Conservation (phyloP, 1,140 invertebrate genomes). For the Cherax quadricarinatus region DNA sequence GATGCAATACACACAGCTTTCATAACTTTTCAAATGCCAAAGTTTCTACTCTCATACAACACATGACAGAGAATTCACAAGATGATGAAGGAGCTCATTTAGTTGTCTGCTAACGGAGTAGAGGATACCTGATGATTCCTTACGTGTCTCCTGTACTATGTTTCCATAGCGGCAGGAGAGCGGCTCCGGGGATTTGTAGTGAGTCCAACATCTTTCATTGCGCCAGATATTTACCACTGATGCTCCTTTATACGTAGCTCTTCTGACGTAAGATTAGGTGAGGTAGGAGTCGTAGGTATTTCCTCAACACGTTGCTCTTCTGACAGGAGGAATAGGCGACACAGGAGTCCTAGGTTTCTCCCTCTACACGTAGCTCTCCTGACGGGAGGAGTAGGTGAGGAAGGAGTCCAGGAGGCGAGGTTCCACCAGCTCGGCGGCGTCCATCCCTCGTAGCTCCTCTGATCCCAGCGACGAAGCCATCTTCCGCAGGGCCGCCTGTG, state of each 20-base stretch:
- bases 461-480: slow-evolving; percentile 81
- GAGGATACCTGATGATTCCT: neutral
- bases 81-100: neutral
- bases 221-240: no score
- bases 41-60: neutral
- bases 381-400: slow-evolving; percentile 83
- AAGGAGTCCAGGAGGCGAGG: slow-evolving; percentile 84
- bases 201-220: no score
- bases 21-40: no score
- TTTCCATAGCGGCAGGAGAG: neutral
- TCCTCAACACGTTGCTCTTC: no score
- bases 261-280: no score
- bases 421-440: slow-evolving; percentile 82
- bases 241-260: no score
- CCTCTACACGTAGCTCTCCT: slow-evolving; percentile 82
- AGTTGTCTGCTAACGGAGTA: neutral
- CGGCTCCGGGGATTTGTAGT: neutral
- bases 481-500: slow-evolving; percentile 83
- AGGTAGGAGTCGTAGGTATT: no score
- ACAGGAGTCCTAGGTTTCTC: neutral
- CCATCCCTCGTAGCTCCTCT: slow-evolving; percentile 78
- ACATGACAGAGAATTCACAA: neutral
- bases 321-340: no score
- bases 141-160: neutral
- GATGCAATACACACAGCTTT: no score